A percentile compares a stretch with the other conserved stretches of the same genome.
Conservation (phyloP, 2,797 vertebrate species). For the Euphonia xanthogaster region DNA sequence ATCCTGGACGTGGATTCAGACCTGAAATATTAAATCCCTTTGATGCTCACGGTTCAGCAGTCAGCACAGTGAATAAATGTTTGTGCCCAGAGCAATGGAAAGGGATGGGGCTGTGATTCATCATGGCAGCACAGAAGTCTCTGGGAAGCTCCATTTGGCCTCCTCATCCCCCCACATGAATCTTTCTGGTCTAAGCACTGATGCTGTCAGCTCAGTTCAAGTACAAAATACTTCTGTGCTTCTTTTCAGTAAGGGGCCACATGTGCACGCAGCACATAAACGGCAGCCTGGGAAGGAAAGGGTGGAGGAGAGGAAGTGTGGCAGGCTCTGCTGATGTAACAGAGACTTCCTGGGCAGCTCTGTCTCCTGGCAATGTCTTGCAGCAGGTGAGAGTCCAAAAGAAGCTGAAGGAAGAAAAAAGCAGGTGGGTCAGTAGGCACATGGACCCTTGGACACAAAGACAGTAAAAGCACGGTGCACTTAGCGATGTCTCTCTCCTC, state of each 20-base stretch:
- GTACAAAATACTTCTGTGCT: not conserved
- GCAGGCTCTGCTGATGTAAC: rapidly evolving
- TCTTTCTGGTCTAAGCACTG: not conserved
- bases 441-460: not conserved
- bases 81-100: not conserved
- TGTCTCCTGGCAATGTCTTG: not conserved
- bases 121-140: not conserved
- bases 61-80: not conserved
- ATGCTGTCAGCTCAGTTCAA: not conserved
- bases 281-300: not conserved
- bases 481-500: not conserved
- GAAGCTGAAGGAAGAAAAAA: not conserved
- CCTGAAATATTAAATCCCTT: not conserved
- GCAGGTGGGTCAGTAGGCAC: not conserved
- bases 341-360: not conserved
- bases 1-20: not conserved
- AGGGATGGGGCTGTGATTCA: not conserved
- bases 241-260: not conserved
- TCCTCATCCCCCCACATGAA: not conserved
- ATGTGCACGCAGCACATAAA: not conserved
- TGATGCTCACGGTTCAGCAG: not conserved
- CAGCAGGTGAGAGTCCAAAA: not conserved
- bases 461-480: not conserved
- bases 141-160: not conserved
- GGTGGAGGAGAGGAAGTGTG: not conserved